Evolutionary conservation across 2,113 vertebrate genomes (phyloP).

Genomic region (Caranx ignobilis): DNA sequence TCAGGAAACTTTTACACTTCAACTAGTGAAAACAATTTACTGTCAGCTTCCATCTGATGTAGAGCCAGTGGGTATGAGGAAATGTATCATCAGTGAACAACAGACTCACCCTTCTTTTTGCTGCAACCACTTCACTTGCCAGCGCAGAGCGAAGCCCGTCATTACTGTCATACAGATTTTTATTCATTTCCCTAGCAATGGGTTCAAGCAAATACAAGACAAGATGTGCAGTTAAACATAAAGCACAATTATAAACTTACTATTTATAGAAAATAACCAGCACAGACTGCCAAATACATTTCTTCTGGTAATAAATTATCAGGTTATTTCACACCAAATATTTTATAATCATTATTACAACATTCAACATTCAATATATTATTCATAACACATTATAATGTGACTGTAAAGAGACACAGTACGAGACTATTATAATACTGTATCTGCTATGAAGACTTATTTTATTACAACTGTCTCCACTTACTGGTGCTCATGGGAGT

Average conservation of each 20-base stretch:
- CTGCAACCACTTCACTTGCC: slow-evolving; percentile 45
- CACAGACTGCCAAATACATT: not conserved
- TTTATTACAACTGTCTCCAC: not conserved
- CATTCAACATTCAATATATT: not conserved
- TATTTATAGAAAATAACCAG: not conserved
- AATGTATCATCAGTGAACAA: slow-evolving; percentile 1
- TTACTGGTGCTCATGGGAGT: not conserved
- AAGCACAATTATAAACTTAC: not conserved
- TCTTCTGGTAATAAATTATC: not conserved
- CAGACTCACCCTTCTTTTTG: slow-evolving; percentile 72
- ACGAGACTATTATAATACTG: not conserved
- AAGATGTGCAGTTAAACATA: not conserved
- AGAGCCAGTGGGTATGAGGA: slow-evolving; percentile 15
- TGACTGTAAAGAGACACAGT: not conserved
- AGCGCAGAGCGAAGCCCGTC: slow-evolving; percentile 75
- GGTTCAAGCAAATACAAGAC: slow-evolving; percentile 20
- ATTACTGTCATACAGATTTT: slow-evolving; percentile 84
- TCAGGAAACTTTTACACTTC: slow-evolving; percentile 16
- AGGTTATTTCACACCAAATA: not conserved
- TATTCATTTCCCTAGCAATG: slow-evolving; percentile 77
- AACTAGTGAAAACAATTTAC: slow-evolving; percentile 26
- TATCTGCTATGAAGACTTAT: not conserved
- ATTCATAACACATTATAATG: not conserved
- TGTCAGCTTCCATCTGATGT: slow-evolving; percentile 19
- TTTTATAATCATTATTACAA: not conserved